Base-by-base conservation (phyloP, 2,888 invertebrate genomes). In the Ophonus ardosiacus region DNA sequence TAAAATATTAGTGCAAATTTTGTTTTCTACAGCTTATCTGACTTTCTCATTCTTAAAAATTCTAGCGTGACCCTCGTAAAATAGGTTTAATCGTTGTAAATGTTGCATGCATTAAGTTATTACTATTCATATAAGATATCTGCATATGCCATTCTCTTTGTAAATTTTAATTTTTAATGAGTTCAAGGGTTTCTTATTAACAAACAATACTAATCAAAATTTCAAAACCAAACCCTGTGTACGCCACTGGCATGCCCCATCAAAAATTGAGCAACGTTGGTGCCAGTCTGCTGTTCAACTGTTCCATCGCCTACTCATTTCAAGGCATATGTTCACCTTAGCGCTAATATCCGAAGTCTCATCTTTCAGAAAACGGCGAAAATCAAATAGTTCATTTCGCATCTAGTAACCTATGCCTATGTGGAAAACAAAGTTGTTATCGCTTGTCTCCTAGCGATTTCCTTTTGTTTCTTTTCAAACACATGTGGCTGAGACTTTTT, bases 381-480 rank as follows among this genome's bases (percentile, higher is more conserved):
- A 74, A 74, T 43, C 40, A 13, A 0, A 17, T 40, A n/a, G 1
- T 18, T 8, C 1, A 43, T 6, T 18, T 17, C 8, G 8, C n/a
- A 74, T 74, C 43, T 40, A 74, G 18, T 18, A 74, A 74, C 17
- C 71, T 43, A 18, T 17, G 40, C 40, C 71, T 18, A 15, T 0
- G 15, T 3, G 82, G 56, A 57, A 82, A 82, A 71, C n/a, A 21
- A 15, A 15, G 56, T 8, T 10, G 57, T 38, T 68, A 57, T 15
- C 31, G 24, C 15, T 82, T 71, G 56, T 51, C 57, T 82, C 71
- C 38, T 31, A 71, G 57, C 82, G 82, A 56, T 82, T 56, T 79
- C 79, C 65, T 68, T 82, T 81, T 82, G 56, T 68, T 82, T 82
- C 68, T 71, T 82, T 82, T 82, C 43, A 21, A 38, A 71, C 65